A percentile compares a stretch with the other conserved stretches of the same genome.
phyloP scores from a whole-genome alignment of 92 coral and sea anemone species.

The Phenganax stokvisi region DNA sequence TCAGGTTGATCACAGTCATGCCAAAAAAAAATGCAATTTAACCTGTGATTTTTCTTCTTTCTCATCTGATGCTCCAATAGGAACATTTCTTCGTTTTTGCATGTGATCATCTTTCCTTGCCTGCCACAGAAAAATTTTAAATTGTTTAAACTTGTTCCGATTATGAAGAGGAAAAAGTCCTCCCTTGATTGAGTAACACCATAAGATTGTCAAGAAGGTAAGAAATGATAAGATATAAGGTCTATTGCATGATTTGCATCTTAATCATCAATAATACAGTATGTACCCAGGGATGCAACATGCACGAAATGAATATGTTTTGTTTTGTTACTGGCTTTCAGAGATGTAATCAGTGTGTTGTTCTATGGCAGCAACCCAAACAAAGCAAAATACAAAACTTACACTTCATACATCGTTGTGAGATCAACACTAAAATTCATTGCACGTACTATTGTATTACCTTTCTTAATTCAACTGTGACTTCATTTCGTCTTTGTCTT shows the following conservation, averaged over 20 bases:
- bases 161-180: neutral
- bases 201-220: no score
- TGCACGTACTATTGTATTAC: conserved; percentile 26
- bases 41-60: conserved; percentile 92
- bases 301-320: no score
- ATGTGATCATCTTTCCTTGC: conserved; percentile 83
- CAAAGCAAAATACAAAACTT: no score
- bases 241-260: no score
- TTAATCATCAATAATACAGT: no score
- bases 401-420: no score
- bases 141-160: neutral
- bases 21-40: neutral
- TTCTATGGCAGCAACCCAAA: no score
- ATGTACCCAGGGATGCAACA: no score
- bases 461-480: conserved; percentile 95
- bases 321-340: no score
- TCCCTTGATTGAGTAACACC: no score
- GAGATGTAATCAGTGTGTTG: no score
- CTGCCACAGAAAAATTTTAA: conserved; percentile 31
- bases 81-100: conserved; percentile 96
- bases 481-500: conserved; percentile 94
- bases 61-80: conserved; percentile 81
- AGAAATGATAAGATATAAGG: no score
- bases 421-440: neutral
- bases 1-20: neutral